Conservation (phyloP, 2,797 vertebrate species). For the Strix occidentalis region DNA sequence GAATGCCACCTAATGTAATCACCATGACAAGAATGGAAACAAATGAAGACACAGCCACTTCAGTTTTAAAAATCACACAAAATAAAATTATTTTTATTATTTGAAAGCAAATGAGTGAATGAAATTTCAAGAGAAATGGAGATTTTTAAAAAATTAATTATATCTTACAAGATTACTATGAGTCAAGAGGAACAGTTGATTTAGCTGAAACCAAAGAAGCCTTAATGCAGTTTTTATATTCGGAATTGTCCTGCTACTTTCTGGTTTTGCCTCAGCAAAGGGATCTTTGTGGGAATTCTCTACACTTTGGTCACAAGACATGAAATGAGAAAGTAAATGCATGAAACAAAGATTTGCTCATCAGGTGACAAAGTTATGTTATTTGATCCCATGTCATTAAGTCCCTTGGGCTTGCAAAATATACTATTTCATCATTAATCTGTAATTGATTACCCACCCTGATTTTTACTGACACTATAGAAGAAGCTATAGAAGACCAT, state of each 20-base stretch:
- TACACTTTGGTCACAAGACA: neutral
- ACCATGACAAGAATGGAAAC: neutral
- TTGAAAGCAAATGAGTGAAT: neutral
- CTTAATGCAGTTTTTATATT: neutral
- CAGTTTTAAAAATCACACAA: neutral
- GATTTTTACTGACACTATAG: neutral
- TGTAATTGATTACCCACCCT: neutral
- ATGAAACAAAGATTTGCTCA: neutral
- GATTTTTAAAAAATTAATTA: neutral
- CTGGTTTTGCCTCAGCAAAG: neutral
- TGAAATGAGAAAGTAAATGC: neutral
- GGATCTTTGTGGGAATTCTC: neutral
- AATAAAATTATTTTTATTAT: neutral
- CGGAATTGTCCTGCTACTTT: neutral
- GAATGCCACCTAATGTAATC: neutral
- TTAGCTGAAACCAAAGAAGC: neutral
- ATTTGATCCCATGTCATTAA: neutral
- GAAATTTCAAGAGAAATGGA: neutral
- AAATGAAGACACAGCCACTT: neutral
- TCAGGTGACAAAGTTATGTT: neutral
- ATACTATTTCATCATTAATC: neutral
- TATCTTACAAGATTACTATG: neutral
- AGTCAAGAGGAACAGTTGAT: neutral
- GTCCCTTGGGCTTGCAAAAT: neutral
- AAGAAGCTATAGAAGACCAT: neutral